These are phyloP conservation scores for Hemicordylus capensis DNA, from an alignment of 2,113 vertebrate species.

Conservation along the genomic window DNA sequence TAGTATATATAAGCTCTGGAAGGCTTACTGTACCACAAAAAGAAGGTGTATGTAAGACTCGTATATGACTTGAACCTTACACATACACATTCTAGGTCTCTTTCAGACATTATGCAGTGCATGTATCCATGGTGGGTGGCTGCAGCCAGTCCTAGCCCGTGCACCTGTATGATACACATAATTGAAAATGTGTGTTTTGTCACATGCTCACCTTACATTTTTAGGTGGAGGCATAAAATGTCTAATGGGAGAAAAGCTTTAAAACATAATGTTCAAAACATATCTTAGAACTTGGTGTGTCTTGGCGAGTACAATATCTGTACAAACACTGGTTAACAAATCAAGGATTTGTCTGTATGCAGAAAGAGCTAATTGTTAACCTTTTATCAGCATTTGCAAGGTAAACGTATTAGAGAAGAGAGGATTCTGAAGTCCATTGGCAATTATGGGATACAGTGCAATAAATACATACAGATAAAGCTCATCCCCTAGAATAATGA, in stretches of 20 bases:
- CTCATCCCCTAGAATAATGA: conserved; percentile 39
- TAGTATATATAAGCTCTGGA: background rate
- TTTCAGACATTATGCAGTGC: background rate
- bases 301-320: conserved; percentile 29
- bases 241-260: no score
- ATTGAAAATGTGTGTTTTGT: background rate
- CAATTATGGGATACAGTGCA: conserved; percentile 43
- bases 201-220: background rate
- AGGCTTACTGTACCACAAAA: background rate
- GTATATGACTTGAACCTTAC: background rate
- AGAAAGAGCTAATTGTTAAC: conserved; percentile 75
- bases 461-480: conserved; percentile 44
- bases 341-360: conserved; percentile 61
- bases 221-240: background rate
- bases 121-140: background rate
- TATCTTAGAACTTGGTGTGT: background rate
- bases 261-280: conserved; percentile 20
- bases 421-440: conserved; percentile 32
- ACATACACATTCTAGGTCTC: background rate
- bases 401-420: conserved; percentile 65
- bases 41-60: background rate
- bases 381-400: conserved; percentile 70
- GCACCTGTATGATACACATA: background rate
- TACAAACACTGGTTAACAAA: conserved; percentile 45
- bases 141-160: background rate